Conservation (phyloP, 2,888 invertebrate genomes). For the Drosophila prostipennis region DNA sequence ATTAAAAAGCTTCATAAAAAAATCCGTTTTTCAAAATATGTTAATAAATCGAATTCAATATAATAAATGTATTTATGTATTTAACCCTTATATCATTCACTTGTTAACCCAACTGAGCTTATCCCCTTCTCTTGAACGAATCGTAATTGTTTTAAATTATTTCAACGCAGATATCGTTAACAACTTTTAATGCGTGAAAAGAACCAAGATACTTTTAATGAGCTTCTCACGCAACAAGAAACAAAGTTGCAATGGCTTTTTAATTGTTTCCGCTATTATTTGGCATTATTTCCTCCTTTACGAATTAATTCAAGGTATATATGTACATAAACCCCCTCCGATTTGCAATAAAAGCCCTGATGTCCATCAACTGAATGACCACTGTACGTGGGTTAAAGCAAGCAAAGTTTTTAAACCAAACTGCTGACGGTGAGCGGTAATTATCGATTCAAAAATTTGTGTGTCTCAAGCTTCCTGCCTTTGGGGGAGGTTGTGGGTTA, state of each 20-base stretch:
- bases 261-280: constrained; percentile 38
- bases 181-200: not conserved
- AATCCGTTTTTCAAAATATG: no score
- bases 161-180: not conserved
- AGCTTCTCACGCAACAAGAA: constrained; percentile 24
- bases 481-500: constrained; percentile 13
- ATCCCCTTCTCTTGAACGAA: not conserved
- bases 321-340: no score
- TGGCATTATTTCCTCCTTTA: constrained; percentile 5
- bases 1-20: no score
- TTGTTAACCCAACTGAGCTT: not conserved
- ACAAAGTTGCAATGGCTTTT: constrained; percentile 13
- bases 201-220: constrained; percentile 9
- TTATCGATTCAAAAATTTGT: constrained; percentile 48
- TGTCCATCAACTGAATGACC: constrained; percentile 2
- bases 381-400: constrained; percentile 20
- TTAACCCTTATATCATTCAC: not conserved
- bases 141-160: not conserved
- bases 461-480: constrained; percentile 38
- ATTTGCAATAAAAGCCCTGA: not conserved
- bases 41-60: no score
- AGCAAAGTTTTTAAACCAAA: constrained; percentile 21
- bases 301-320: constrained; percentile 6
- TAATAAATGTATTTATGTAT: not conserved
- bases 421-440: constrained; percentile 34